A percentile compares a stretch with the other conserved stretches of the same genome.
Conservation (phyloP, 2,888 invertebrate genomes). For the Allophyes oxyacanthae region DNA sequence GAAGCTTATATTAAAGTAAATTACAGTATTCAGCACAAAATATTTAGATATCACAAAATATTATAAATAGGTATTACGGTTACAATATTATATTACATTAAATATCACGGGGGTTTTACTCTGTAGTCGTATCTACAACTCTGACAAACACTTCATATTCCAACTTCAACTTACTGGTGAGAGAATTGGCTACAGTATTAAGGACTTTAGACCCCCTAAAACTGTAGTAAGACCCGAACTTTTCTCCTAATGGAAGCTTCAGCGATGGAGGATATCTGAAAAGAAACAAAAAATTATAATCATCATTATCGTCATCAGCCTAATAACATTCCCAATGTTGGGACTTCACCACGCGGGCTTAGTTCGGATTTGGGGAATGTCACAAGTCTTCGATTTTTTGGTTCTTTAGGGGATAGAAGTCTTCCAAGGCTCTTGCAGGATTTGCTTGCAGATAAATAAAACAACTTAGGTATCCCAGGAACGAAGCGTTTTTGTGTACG, state of each 20-base stretch:
- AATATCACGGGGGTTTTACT: constrained; percentile 55
- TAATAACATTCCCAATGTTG: too few species aligned
- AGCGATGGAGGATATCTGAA: constrained; percentile 77
- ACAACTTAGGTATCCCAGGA: too few species aligned
- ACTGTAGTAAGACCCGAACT: constrained; percentile 78
- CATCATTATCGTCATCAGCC: constrained; percentile 3
- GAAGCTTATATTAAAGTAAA: constrained; percentile 42
- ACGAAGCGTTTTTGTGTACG: too few species aligned
- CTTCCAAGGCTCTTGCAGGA: too few species aligned
- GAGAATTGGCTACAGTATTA: constrained; percentile 65
- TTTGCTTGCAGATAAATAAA: too few species aligned
- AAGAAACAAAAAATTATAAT: constrained; percentile 34
- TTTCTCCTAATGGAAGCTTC: constrained; percentile 71
- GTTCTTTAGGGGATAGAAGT: too few species aligned
- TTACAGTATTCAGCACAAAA: constrained; percentile 22
- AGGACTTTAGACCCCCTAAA: constrained; percentile 79
- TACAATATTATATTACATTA: constrained; percentile 20
- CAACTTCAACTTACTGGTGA: constrained; percentile 76
- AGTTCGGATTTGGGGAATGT: too few species aligned
- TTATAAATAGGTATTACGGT: too few species aligned
- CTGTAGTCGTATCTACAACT: constrained; percentile 69
- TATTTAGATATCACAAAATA: too few species aligned
- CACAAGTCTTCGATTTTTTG: too few species aligned
- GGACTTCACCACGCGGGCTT: too few species aligned
- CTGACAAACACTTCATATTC: constrained; percentile 84